Evolutionary conservation across 2,888 invertebrate genomes (phyloP), one percentile per base, ranked within the genome.

Genomic region (Callyntrura guangdongensis): DNA sequence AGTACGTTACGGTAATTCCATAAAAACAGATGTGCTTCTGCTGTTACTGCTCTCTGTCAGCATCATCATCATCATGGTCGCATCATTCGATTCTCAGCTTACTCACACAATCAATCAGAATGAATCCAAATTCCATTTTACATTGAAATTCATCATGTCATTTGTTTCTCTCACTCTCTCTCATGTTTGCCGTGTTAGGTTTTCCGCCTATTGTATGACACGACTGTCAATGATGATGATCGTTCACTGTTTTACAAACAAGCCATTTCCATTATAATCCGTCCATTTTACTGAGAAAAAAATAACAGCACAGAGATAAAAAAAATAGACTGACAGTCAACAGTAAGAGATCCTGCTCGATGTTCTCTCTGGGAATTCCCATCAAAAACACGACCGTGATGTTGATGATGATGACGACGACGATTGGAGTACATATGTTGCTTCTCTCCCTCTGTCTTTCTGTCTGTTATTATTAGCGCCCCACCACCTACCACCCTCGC

Each of bases 341-440:
- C 36, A 36, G 36, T 36, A 36, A 36, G 59, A 72, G 49, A 72
- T 72, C 45, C 74, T 36, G 36, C 36, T 74, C 17, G 74, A 49
- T 81, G 56, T 81, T 22, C 12, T 14, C 64, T 64, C 56, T 53
- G 82, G 82, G 64, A 53, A 83, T 64, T 59, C 82, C 82, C 82
- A 64, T 61, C 36, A 45, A 64, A 64, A 83, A 64, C 47, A 74
- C 9, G 20, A 45, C 11, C 20, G 22, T 14, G 20, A 20, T 74
- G 3, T 47, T 56, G 83, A 77, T 61, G 83, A 25, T 64, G 74
- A 61, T 61, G 67, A 74, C 17, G 8, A 11, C n/a, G 36, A 27
- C 9, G 20, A 45, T 20, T 2, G n/a, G 69, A 69, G 69, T 36
- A 69, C 8, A 69, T 22, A 12, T 22, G 6, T 2, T 53, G 11